Evolutionary conservation across 2,888 invertebrate genomes (phyloP), one percentile per base, ranked within the genome.

Genomic region (Limenitis arthemis): DNA sequence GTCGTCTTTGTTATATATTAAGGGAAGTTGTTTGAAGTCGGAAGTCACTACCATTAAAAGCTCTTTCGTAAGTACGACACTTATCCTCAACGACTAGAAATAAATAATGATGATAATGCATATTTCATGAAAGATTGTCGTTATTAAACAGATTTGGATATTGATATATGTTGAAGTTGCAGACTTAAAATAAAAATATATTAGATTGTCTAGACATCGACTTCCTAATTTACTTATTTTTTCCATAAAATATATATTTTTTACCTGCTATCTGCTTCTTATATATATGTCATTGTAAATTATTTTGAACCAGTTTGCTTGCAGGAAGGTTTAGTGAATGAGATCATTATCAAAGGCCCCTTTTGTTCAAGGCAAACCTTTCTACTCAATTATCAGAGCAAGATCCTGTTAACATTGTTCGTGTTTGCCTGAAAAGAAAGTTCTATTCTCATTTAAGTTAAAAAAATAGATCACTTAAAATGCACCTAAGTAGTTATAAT

Each of bases 271-370:
- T n/a, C n/a, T n/a, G n/a, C n/a, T n/a, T n/a, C n/a, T n/a, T n/a
- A n/a, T n/a, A n/a, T n/a, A n/a, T n/a, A n/a, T n/a, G 8, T n/a
- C n/a, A 36, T 36, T 36, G 9, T 36, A 36, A 8, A 36, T n/a
- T n/a, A 36, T 47, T 43, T 38, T 33, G 38, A 51, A 28, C 31
- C 20, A 37, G 29, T 44, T 38, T 46, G 37, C n/a, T 46, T 49
- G 20, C 38, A 42, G 43, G 46, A 51, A 43, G 46, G 44, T 42
- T 42, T 49, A 48, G 51, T 51, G 34, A 32, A 29, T 39, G 52
- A 52, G 55, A 55, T 55, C 49, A 12, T 49, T 55, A 52, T 49
- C 49, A 55, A 55, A 52, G 47, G 30, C 41, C 11, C 39, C 40
- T 49, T 53, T 49, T 52, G 52, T 55, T 44, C 33, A 38, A 40